Percentiles rank a stretch among this genome's conserved stretches.
phyloP scores from a whole-genome alignment of 2,888 invertebrate genomes.

The Polydrusus tereticollis region DNA sequence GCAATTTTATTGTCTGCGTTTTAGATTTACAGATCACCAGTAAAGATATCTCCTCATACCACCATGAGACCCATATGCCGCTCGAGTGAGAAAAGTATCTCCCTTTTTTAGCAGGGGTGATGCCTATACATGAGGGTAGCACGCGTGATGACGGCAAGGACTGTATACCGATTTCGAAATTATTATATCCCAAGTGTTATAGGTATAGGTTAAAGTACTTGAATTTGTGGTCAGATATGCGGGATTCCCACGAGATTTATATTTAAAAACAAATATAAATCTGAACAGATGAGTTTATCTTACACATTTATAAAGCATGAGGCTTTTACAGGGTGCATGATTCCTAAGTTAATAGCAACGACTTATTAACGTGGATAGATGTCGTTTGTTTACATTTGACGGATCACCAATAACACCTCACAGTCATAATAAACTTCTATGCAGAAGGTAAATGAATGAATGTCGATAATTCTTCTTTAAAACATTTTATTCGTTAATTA shows the following conservation, averaged over 20 bases:
- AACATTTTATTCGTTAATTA: too few relatives aligned
- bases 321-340: too few relatives aligned
- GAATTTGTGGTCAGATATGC: constrained; percentile 51
- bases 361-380: too few relatives aligned
- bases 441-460: too few relatives aligned
- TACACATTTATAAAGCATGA: too few relatives aligned
- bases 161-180: constrained; percentile 38
- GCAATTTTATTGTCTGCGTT: constrained; percentile 14
- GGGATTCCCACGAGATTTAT: constrained; percentile 59
- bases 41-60: constrained; percentile 39
- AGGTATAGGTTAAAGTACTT: constrained; percentile 8
- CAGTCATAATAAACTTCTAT: too few relatives aligned
- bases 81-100: constrained; percentile 29
- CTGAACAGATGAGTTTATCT: not conserved
- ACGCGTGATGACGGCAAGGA: constrained; percentile 32
- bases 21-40: constrained; percentile 32
- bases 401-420: too few relatives aligned
- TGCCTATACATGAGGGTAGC: constrained; percentile 38
- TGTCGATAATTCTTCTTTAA: too few relatives aligned
- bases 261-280: not conserved
- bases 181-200: constrained; percentile 12
- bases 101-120: constrained; percentile 32
- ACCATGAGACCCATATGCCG: constrained; percentile 39
- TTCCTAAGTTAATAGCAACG: too few relatives aligned
- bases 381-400: too few relatives aligned